Evolutionary conservation across 2,113 vertebrate genomes (phyloP).

Genomic region (Prionailurus viverrinus): DNA sequence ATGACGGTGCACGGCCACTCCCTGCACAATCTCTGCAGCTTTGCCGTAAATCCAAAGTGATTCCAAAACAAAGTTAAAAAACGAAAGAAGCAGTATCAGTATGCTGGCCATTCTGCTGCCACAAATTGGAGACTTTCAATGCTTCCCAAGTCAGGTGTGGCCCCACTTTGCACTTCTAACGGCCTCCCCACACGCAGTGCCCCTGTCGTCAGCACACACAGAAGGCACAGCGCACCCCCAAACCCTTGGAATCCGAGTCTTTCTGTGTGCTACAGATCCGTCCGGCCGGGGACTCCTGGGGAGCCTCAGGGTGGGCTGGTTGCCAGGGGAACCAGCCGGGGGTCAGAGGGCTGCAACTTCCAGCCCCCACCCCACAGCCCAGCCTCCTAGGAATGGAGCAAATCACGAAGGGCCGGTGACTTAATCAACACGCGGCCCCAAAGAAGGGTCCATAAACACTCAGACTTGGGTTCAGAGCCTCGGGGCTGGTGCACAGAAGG

Average conservation of each 20-base stretch:
- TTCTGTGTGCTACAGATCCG: not conserved
- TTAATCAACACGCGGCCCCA: not conserved
- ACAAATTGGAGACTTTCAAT: not conserved
- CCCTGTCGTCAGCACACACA: fast-evolving
- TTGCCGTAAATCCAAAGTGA: not conserved
- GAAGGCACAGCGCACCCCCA: too few relatives aligned
- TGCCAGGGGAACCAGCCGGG: too few relatives aligned
- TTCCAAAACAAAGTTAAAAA: not conserved
- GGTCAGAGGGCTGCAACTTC: not conserved
- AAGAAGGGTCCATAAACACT: not conserved
- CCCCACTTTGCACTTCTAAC: fast-evolving
- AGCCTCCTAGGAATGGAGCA: not conserved
- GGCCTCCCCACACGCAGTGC: not conserved
- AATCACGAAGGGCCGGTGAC: not conserved
- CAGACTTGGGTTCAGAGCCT: not conserved
- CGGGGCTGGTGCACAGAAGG: not conserved
- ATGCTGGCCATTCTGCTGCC: not conserved
- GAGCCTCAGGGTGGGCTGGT: not conserved
- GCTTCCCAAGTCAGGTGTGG: not conserved
- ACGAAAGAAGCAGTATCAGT: not conserved
- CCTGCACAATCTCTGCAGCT: not conserved
- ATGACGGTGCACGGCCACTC: not conserved
- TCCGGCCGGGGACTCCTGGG: not conserved
- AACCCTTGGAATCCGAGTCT: not conserved
- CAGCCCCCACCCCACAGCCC: not conserved